Evolutionary conservation across 2,113 vertebrate species (phyloP).

Genomic region (Sardina pilchardus): DNA sequence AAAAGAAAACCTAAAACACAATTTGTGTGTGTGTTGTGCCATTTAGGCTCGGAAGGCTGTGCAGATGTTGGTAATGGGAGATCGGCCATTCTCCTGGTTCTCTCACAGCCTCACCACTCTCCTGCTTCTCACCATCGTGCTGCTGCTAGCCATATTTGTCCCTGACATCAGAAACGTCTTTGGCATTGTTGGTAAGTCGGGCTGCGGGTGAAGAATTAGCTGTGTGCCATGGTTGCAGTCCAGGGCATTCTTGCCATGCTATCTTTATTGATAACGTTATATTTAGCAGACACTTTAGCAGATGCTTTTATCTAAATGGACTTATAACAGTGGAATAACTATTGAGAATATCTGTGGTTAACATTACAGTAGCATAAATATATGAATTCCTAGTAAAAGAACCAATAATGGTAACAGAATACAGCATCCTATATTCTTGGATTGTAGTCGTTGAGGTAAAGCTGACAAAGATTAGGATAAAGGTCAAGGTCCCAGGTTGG

Average conservation of each 20-base stretch:
- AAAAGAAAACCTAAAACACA: too few relatives aligned
- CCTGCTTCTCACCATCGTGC: slow-evolving; percentile 75
- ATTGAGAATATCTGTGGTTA: too few relatives aligned
- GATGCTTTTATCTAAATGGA: too few relatives aligned
- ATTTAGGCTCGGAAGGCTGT: slow-evolving; percentile 88
- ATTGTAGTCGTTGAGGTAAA: neutral
- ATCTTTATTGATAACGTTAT: neutral
- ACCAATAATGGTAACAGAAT: too few relatives aligned
- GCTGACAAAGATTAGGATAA: neutral
- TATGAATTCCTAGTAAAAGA: too few relatives aligned
- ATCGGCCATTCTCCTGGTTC: slow-evolving; percentile 77
- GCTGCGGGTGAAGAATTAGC: neutral
- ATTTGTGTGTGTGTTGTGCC: too few relatives aligned
- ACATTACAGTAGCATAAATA: too few relatives aligned
- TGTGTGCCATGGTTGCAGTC: neutral
- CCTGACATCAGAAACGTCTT: slow-evolving; percentile 91
- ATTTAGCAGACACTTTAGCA: too few relatives aligned
- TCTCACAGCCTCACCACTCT: slow-evolving; percentile 79
- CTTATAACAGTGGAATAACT: too few relatives aligned
- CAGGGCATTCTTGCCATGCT: neutral
- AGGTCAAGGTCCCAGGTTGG: neutral
- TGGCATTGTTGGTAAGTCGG: slow-evolving; percentile 87
- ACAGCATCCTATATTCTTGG: too few relatives aligned
- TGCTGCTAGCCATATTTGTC: slow-evolving; percentile 86
- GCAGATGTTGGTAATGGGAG: slow-evolving; percentile 76